Conservation (phyloP, 2,113 vertebrate genomes). For the Lota lota region DNA sequence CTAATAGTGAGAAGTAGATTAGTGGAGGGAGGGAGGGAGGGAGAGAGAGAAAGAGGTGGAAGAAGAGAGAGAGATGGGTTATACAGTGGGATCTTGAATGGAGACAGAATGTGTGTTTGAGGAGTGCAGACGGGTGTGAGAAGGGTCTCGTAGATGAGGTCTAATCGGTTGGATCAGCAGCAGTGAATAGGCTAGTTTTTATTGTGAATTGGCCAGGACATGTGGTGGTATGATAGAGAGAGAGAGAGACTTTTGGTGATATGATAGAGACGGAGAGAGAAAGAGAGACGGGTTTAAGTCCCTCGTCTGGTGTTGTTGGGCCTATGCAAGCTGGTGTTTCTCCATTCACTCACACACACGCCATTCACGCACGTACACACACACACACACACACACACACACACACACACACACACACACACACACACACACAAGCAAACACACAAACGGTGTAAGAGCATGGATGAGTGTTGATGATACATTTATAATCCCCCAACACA, state of each 20-base stretch:
- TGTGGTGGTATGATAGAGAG: slow-evolving; percentile 68
- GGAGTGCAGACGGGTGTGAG: slow-evolving; percentile 16
- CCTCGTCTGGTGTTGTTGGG: slow-evolving; percentile 58
- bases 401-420: slow-evolving; percentile 33
- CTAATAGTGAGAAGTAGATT: slow-evolving; percentile 12
- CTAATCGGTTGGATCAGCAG: slow-evolving; percentile 58
- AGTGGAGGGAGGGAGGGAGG: not conserved
- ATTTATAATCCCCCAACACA: slow-evolving; percentile 66
- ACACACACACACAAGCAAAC: slow-evolving; percentile 7
- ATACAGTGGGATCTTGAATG: slow-evolving; percentile 9
- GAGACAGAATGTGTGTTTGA: slow-evolving; percentile 33
- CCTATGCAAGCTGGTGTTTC: slow-evolving; percentile 60
- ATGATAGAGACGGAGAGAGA: slow-evolving; percentile 59
- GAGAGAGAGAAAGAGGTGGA: slow-evolving; percentile 12
- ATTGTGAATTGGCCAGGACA: slow-evolving; percentile 85
- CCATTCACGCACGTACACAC: slow-evolving; percentile 1
- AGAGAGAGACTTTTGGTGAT: slow-evolving; percentile 67
- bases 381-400: slow-evolving; percentile 31
- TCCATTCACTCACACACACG: slow-evolving; percentile 6
- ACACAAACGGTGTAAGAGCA: slow-evolving; percentile 40
- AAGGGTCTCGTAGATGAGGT: slow-evolving; percentile 49
- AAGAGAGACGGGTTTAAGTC: slow-evolving; percentile 49
- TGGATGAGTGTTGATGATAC: slow-evolving; percentile 69
- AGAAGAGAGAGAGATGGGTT: slow-evolving; percentile 10
- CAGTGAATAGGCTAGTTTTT: slow-evolving; percentile 82